A percentile compares a stretch with the other conserved stretches of the same genome.
Evolutionary conservation across 1,140 invertebrate species (phyloP).

Genomic region (Zaprionus ornatus): DNA sequence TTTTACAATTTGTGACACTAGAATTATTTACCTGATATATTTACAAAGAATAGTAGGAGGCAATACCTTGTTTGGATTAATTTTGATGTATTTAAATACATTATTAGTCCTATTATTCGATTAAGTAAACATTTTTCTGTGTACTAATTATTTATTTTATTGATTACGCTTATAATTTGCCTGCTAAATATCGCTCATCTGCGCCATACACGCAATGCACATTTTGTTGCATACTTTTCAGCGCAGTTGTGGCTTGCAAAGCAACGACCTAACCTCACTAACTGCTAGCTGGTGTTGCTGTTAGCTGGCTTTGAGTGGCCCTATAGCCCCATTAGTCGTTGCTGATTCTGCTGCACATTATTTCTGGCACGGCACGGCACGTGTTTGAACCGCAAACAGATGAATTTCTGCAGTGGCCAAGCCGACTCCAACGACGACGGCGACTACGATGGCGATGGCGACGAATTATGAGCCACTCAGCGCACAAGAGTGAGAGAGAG

Average conservation of each 20-base stretch:
- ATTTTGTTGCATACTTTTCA: slow-evolving; percentile 18
- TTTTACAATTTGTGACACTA: too few relatives aligned
- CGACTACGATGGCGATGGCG: slow-evolving; percentile 27
- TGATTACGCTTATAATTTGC: background rate
- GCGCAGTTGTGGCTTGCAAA: slow-evolving; percentile 12
- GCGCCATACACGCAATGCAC: slow-evolving; percentile 16
- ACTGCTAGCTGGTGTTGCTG: background rate
- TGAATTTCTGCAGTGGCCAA: slow-evolving; percentile 72
- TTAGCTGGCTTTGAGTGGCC: slow-evolving; percentile 7
- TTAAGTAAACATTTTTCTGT: background rate
- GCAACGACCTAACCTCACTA: background rate
- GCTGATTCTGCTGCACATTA: slow-evolving; percentile 69
- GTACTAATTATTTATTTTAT: background rate
- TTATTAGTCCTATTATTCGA: background rate
- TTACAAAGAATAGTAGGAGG: too few relatives aligned
- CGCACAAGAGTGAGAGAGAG: slow-evolving; percentile 18
- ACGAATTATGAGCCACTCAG: slow-evolving; percentile 80
- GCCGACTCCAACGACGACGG: slow-evolving; percentile 38
- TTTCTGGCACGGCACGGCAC: slow-evolving; percentile 62
- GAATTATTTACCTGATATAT: too few relatives aligned
- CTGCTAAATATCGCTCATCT: background rate
- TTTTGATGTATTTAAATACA: too few relatives aligned
- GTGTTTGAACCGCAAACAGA: slow-evolving; percentile 78
- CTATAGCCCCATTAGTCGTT: slow-evolving; percentile 59
- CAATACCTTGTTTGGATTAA: too few relatives aligned